Percentiles rank a stretch among this genome's conserved stretches.
These are phyloP conservation scores for Lindbergichthys nudifrons DNA, from an alignment of 2,797 vertebrate species.

Conservation along the genomic window DNA sequence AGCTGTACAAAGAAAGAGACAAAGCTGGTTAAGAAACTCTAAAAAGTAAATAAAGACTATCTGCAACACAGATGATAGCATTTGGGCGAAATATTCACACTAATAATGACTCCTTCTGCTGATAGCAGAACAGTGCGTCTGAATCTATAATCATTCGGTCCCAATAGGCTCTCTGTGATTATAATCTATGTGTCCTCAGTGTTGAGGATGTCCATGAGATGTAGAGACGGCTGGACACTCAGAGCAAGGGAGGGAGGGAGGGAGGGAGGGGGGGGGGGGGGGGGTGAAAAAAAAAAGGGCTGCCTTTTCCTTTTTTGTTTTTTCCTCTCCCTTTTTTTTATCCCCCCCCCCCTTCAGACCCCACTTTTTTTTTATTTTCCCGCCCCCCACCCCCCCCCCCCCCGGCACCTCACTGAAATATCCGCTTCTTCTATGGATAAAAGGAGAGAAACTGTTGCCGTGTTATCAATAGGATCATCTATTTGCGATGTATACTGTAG, in stretches of 20 bases:
- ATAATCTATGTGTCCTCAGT: slow-evolving; percentile 68
- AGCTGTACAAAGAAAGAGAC: background rate
- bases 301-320: no score
- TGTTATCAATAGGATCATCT: slow-evolving; percentile 25
- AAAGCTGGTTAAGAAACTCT: background rate
- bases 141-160: slow-evolving; percentile 67
- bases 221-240: slow-evolving; percentile 28
- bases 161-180: slow-evolving; percentile 42
- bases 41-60: background rate
- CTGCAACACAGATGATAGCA: background rate
- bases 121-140: slow-evolving; percentile 44
- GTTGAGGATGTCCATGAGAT: slow-evolving; percentile 56
- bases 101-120: slow-evolving; percentile 26
- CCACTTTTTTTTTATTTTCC: no score
- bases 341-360: no score
- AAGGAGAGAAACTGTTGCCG: slow-evolving; percentile 25
- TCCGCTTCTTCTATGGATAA: slow-evolving; percentile 31
- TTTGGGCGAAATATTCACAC: slow-evolving; percentile 24
- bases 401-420: slow-evolving; percentile 20
- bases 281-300: no score
- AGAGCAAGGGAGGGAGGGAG: slow-evolving; percentile 9
- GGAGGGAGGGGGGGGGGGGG: no score
- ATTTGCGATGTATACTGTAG: slow-evolving; percentile 11
- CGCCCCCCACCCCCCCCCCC: no score
- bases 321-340: no score